Percentiles rank a stretch among this genome's conserved stretches.
These are phyloP conservation scores for Sitta carolinensis DNA, from an alignment of 2,797 vertebrate genomes.

Conservation along the genomic window DNA sequence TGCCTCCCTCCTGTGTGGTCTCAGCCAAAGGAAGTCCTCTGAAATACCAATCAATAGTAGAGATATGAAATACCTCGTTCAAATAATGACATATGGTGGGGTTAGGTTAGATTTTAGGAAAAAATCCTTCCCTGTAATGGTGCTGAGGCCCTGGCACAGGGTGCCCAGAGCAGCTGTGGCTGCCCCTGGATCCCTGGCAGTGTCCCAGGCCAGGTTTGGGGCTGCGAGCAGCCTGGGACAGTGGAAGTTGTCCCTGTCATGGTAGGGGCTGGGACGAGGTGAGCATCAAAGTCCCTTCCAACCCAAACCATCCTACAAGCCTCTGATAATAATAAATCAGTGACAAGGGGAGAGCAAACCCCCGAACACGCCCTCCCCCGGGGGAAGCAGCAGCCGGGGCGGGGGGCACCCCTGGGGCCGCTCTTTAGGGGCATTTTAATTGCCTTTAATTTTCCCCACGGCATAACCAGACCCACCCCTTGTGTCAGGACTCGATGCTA, in stretches of 20 bases:
- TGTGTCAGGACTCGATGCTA: neutral
- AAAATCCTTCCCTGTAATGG: neutral
- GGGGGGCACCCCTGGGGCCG: accelerated
- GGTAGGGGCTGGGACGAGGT: accelerated
- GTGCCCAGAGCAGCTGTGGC: neutral
- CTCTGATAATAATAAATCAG: accelerated
- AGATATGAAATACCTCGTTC: neutral
- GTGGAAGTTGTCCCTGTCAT: neutral
- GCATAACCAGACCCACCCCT: neutral
- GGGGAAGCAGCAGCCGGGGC: neutral
- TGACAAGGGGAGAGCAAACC: too few species aligned
- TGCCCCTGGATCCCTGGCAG: neutral
- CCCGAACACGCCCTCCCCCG: accelerated
- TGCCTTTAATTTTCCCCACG: neutral
- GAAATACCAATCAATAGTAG: neutral
- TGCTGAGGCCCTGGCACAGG: neutral
- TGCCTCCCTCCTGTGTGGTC: neutral
- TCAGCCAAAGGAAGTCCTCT: neutral
- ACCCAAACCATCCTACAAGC: accelerated
- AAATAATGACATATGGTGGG: neutral
- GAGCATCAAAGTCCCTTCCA: neutral
- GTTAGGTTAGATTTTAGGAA: neutral
- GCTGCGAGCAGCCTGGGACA: accelerated
- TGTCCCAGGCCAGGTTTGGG: neutral
- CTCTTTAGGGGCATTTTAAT: accelerated